Conservation (phyloP, 2,113 vertebrate species). For the Leptodactylus fuscus region DNA sequence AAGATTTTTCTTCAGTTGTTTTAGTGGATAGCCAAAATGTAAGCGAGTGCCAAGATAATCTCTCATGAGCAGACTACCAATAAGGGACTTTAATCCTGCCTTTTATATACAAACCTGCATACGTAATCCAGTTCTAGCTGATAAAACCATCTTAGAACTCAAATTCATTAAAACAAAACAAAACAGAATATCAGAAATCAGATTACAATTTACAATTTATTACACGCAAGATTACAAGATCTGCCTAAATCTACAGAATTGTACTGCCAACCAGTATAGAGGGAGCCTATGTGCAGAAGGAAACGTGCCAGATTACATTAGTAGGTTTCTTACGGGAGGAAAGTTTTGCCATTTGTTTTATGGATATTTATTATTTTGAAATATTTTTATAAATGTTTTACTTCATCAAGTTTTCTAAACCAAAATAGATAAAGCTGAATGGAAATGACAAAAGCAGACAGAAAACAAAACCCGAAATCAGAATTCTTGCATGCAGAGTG, state of each 20-base stretch:
- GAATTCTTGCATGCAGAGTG: not conserved
- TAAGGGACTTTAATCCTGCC: not conserved
- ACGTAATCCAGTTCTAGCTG: not conserved
- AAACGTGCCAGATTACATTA: not conserved
- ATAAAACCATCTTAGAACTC: not conserved
- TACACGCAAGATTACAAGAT: not conserved
- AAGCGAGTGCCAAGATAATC: slow-evolving; percentile 38
- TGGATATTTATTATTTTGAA: not conserved
- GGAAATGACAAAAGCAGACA: no score
- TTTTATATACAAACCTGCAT: slow-evolving; percentile 8
- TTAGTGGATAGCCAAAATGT: slow-evolving; percentile 23
- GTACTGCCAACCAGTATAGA: not conserved
- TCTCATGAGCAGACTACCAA: slow-evolving; percentile 31
- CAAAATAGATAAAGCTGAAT: not conserved
- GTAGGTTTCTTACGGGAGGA: not conserved
- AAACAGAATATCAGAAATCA: not conserved
- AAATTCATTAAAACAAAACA: not conserved
- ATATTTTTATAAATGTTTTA: not conserved
- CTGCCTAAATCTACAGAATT: not conserved
- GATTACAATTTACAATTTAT: not conserved
- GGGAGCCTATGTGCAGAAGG: not conserved
- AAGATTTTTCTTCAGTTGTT: slow-evolving; percentile 39
- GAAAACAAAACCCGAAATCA: not conserved
- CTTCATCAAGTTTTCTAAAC: not conserved
- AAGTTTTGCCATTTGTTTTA: not conserved